phyloP scores from a whole-genome alignment of 2,797 vertebrate genomes.

The Cryptoprocta ferox region DNA sequence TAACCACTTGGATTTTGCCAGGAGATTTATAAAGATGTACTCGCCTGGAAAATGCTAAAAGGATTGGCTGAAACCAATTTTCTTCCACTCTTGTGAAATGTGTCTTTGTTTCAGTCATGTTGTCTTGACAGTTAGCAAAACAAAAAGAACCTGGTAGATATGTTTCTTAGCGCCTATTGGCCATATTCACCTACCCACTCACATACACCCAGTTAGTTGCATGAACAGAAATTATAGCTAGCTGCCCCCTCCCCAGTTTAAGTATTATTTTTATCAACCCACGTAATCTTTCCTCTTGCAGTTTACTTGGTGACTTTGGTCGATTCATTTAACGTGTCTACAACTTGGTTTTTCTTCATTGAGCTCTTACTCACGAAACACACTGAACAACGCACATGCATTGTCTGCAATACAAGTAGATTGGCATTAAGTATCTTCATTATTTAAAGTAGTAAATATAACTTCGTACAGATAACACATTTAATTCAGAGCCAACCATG shows the following conservation, averaged over 20 bases:
- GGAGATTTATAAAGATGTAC: background rate
- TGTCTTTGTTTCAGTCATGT: background rate
- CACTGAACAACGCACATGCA: background rate
- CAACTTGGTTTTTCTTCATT: background rate
- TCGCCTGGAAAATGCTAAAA: constrained; percentile 58
- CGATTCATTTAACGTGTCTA: background rate
- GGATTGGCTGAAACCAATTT: background rate
- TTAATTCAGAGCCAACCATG: constrained; percentile 23
- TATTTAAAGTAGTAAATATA: background rate
- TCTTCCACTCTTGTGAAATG: constrained; percentile 9
- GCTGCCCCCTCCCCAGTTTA: background rate
- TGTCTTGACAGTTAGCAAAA: background rate
- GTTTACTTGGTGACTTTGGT: background rate
- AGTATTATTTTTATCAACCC: background rate
- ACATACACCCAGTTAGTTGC: no score
- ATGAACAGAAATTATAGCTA: background rate
- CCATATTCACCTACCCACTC: rapidly evolving
- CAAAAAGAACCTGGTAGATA: background rate
- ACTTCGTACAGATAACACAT: background rate
- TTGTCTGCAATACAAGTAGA: background rate
- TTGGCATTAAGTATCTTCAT: background rate
- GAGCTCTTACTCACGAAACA: background rate
- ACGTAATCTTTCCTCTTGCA: background rate
- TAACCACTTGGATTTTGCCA: constrained; percentile 3
- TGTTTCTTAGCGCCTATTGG: rapidly evolving